phyloP scores from a whole-genome alignment of 2,888 invertebrate genomes.

The Pantelozetes paolii region DNA sequence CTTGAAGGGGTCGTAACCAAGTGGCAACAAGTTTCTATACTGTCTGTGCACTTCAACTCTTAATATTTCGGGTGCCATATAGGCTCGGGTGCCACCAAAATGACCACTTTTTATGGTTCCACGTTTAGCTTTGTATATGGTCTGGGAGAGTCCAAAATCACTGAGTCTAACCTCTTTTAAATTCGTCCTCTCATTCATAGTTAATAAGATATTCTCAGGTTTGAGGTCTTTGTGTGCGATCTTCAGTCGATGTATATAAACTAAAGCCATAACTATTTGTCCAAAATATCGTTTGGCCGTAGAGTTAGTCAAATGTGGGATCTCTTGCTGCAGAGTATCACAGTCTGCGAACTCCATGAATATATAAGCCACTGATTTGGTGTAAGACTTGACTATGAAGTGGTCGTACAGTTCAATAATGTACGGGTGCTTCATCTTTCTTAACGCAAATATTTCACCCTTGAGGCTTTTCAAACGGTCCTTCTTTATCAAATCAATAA shows the following conservation, averaged over 20 bases:
- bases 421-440: neutral
- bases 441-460: neutral
- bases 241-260: neutral
- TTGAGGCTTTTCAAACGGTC: neutral
- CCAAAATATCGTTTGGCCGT: neutral
- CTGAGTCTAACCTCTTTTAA: neutral
- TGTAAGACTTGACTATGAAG: neutral
- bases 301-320: neutral
- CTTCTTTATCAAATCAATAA: neutral
- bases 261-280: neutral
- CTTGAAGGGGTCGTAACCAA: neutral
- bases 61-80: constrained; percentile 21
- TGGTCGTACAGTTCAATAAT: neutral
- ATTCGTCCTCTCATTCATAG: neutral
- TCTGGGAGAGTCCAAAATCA: neutral
- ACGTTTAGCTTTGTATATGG: neutral
- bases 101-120: neutral
- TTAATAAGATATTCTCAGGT: neutral
- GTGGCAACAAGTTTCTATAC: neutral
- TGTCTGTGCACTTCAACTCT: neutral
- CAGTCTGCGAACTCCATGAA: constrained; percentile 19
- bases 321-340: neutral
- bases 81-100: constrained; percentile 6
- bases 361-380: neutral
- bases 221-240: constrained; percentile 23